Base-by-base conservation (phyloP, 2,113 vertebrate genomes). In the Sebastes fasciatus region DNA sequence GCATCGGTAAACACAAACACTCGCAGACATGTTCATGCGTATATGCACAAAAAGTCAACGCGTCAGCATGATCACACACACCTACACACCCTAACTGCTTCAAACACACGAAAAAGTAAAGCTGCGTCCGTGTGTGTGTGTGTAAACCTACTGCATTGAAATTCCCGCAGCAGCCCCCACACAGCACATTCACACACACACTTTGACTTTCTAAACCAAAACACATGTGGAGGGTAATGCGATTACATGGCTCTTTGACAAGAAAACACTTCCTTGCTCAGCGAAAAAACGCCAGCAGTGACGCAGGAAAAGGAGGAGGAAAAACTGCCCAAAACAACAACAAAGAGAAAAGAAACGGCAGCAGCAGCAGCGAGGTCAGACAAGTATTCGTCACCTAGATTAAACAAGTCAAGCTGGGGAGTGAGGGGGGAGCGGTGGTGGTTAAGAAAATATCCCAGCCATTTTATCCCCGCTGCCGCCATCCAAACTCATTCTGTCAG, bases 231-330 rank as follows among this genome's bases (percentile, higher is more conserved):
- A 86, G 84, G 78, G 80, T 90, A 89, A 93, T 88, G 79, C 75
- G 81, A 93, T 92, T 88, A 89, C 87, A 91, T 91, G 88, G 90
- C 85, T 91, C 82, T 86, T 87, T 85, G 85, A 90, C 85, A 90
- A 83, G 82, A 91, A 90, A 89, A 92, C 84, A 77, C 83, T 77
- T 88, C 85, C 79, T 87, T 80, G 66, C 88, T 89, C 78, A 67
- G 92, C 88, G 83, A 67, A 84, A 67, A 84, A 90, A 86, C 43
- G 40, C 63, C 64, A 74, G 76, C 73, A 69, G 83, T 87, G 90
- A 92, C 63, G 78, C 70, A 83, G 67, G 19, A 74, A n/a, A 51
- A 65, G 66, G 67, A 11, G 34, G 40, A n/a, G 62, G 66, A 19
- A 74, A 49, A 86, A 86, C 11, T 66, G 48, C 11, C 17, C 49